These are phyloP conservation scores for Tiliqua scincoides DNA, from an alignment of 2,113 vertebrate genomes.

Conservation along the genomic window DNA sequence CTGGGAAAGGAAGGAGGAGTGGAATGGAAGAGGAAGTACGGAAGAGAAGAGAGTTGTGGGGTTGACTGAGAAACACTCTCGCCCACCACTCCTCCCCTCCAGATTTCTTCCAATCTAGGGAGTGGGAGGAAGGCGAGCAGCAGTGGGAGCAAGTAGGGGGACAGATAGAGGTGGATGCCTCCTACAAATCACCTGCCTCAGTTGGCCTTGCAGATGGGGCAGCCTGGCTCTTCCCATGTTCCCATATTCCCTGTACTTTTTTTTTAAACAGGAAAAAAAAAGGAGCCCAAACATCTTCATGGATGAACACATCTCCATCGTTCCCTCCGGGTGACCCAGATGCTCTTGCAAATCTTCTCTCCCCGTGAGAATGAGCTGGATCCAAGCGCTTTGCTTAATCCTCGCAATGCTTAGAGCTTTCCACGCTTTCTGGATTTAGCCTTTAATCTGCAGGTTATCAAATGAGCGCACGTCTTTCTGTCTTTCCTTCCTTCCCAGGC, in stretches of 20 bases:
- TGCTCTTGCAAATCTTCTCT: background rate
- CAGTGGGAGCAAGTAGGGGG: too few species aligned
- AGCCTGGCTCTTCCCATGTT: too few species aligned
- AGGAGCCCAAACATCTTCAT: background rate
- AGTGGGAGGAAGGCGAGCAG: too few species aligned
- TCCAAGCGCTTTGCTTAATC: conserved; percentile 13
- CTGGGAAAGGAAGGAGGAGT: too few species aligned
- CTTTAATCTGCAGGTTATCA: background rate
- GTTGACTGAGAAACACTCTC: too few species aligned
- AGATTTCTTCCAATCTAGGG: too few species aligned
- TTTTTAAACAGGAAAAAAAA: background rate
- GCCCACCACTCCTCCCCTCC: too few species aligned
- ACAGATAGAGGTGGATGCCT: too few species aligned
- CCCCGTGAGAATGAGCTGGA: background rate
- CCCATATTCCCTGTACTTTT: background rate
- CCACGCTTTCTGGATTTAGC: conserved; percentile 12
- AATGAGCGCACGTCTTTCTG: background rate
- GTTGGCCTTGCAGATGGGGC: too few species aligned
- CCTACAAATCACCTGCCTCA: too few species aligned
- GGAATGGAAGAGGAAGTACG: too few species aligned
- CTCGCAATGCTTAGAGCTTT: background rate
- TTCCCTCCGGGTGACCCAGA: background rate
- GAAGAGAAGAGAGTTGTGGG: too few species aligned
- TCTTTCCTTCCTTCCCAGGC: background rate
- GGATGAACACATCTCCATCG: background rate